phyloP scores from a whole-genome alignment of 1,140 invertebrate genomes.

The Pseudomyrmex cubaensis region DNA sequence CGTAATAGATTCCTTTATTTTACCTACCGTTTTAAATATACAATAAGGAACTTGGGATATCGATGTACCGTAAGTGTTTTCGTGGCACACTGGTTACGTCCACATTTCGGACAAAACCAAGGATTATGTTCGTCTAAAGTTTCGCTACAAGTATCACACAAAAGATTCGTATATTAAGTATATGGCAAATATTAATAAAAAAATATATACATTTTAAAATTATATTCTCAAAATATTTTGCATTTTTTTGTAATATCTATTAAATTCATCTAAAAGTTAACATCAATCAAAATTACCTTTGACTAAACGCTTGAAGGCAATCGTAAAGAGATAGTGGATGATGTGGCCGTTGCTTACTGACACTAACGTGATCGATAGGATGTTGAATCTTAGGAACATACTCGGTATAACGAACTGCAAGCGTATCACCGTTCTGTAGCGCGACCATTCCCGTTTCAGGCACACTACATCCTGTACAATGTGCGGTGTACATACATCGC shows the following conservation, averaged over 20 bases:
- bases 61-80: conserved; percentile 90
- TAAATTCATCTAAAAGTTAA: too few relatives aligned
- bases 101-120: conserved; percentile 90
- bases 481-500: conserved; percentile 87
- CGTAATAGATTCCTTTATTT: not conserved
- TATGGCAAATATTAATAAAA: not conserved
- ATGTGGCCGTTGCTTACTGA: conserved; percentile 83
- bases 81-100: conserved; percentile 89
- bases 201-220: not conserved
- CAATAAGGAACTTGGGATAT: conserved; percentile 90
- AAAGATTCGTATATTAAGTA: conserved; percentile 3
- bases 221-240: not conserved
- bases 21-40: conserved; percentile 89
- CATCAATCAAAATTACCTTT: conserved; percentile 84
- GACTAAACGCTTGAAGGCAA: conserved; percentile 90
- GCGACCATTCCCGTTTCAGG: conserved; percentile 84
- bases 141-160: conserved; percentile 85
- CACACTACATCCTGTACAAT: conserved; percentile 88
- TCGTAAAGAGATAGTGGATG: conserved; percentile 88
- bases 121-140: conserved; percentile 89
- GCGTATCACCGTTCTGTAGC: conserved; percentile 86
- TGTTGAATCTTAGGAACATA: conserved; percentile 77
- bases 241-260: too few relatives aligned
- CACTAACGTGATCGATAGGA: conserved; percentile 82
- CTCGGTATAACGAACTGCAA: conserved; percentile 86